Base-by-base conservation (phyloP, 1,140 invertebrate genomes). In the Achroia grisella region DNA sequence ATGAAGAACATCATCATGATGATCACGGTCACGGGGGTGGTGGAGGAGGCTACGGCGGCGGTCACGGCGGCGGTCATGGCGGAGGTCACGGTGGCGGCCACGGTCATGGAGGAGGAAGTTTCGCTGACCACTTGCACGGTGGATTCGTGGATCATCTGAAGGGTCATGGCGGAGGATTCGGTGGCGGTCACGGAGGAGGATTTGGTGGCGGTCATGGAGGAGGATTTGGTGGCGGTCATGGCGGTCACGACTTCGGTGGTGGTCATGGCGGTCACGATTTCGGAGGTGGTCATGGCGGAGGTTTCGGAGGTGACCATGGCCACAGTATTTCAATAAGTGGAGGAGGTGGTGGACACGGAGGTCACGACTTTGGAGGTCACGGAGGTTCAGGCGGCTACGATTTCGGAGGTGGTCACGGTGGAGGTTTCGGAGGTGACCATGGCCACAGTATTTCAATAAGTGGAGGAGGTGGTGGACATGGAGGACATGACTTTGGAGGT, bases 1-100 rank as follows among this genome's bases (percentile, higher is more conserved):
- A 78, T 36, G 72, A 79, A 39, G 17, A 23, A 23, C 17, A 23
- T 23, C 59, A 75, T 36, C 77, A 79, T 44, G 71, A 72, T 1
- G 59, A 71, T n/a, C 58, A 67, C 42, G 69, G 62, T 1, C 56
- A 60, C 39, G 66, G 64, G 6, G 68, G 66, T 1, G 61, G 62
- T 5, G 62, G 60, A 8, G 57, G 59, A 8, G 44, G 44, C 10
- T 40, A 17, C 14, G 47, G 50, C 10, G 44, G 44, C 2, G 52
- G 52, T 3, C 30, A 39, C 23, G 51, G 52, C 6, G 58, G 35
- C 42, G 60, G 59, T 3, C 44, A 45, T 27, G 58, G 59, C 8
- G 51, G 53, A 15, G 52, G 52, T 3, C 30, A 39, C 23, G 51
- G 52, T 3, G 58, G 35, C 1, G 54, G 58, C 8, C 29, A 44